Base-by-base conservation (phyloP, 2,113 vertebrate species). In the Alosa alosa region DNA sequence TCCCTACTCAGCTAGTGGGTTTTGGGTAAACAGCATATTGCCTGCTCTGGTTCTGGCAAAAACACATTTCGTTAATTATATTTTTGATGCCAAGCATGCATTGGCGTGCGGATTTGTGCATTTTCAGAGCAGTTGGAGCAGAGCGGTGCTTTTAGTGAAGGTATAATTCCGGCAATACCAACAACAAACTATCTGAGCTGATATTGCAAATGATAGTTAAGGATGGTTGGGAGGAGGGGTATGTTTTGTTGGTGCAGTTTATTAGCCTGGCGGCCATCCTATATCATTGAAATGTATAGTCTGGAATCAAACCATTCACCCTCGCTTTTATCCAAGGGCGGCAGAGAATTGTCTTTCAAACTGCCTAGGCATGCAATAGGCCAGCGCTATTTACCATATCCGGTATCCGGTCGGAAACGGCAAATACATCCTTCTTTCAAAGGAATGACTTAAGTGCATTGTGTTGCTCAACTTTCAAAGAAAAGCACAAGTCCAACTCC, bases 1-100 rank as follows among this genome's bases (percentile, higher is more conserved):
- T 92, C 89, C 41, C 86, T 83, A 87, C 84, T 86, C 90, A 86
- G 89, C 89, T 88, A 85, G 86, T 84, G 85, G 72, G 31, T 88
- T 85, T 91, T 86, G 85, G 92, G 92, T 92, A 93, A 93, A 92
- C 93, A 90, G 90, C 81, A 83, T 86, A 91, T 88, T 93, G 91
- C 93, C 84, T 89, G 91, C 90, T 92, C 85, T 0, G 83, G 86
- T 78, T 92, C 50, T 95, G 94, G 94, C 94, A 94, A 84, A 88
- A 86, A 91, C 87, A 86, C 87, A 82, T 84, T 85, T 78, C 88
- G 92, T 92, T 94, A 94, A 95, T 94, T 92, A 94, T 91, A 92
- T 89, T 93, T 92, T 90, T 83, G 60, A 84, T 93, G 94, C 94
- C 94, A 95, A 94, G 90, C 88, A 88, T 87, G 90, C 89, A 88